Conservation (phyloP, 2,888 invertebrate genomes). For the Lithodes maja region DNA sequence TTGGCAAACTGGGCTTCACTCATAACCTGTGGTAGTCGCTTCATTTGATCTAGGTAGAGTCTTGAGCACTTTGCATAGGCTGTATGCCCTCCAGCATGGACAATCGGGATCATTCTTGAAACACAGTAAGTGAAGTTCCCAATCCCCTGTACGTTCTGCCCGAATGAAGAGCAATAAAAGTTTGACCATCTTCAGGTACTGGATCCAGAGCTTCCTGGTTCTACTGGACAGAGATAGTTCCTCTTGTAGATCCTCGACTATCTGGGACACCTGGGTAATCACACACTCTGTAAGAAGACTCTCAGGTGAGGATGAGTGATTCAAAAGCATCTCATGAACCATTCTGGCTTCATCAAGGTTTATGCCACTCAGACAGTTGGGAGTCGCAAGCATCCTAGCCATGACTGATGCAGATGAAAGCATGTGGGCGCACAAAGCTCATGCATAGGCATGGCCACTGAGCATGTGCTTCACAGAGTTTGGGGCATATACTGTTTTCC, state of each 20-base stretch:
- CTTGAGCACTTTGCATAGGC: slow-evolving; percentile 17
- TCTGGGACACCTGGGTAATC: not conserved
- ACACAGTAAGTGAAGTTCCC: slow-evolving; percentile 19
- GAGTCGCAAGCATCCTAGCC: not conserved
- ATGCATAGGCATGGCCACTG: slow-evolving; percentile 63
- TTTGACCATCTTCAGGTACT: not conserved
- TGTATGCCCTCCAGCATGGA: slow-evolving; percentile 23
- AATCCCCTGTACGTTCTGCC: slow-evolving; percentile 4
- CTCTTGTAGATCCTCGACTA: not conserved
- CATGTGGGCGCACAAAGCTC: slow-evolving; percentile 43
- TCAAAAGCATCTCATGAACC: not conserved
- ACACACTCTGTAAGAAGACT: not conserved
- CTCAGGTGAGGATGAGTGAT: not conserved
- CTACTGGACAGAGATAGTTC: not conserved
- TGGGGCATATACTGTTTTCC: slow-evolving; percentile 62
- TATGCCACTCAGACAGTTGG: not conserved
- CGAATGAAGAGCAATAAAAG: not conserved
- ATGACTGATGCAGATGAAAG: not conserved
- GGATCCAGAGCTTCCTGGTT: not conserved
- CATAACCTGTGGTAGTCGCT: not conserved
- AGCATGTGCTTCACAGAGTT: slow-evolving; percentile 63
- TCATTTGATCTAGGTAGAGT: slow-evolving; percentile 2
- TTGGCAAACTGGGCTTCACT: not conserved
- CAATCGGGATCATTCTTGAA: slow-evolving; percentile 4
- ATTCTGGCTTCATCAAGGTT: not conserved